Base-by-base conservation (phyloP, 2,113 vertebrate species). In the Pelvicachromis taeniatus region DNA sequence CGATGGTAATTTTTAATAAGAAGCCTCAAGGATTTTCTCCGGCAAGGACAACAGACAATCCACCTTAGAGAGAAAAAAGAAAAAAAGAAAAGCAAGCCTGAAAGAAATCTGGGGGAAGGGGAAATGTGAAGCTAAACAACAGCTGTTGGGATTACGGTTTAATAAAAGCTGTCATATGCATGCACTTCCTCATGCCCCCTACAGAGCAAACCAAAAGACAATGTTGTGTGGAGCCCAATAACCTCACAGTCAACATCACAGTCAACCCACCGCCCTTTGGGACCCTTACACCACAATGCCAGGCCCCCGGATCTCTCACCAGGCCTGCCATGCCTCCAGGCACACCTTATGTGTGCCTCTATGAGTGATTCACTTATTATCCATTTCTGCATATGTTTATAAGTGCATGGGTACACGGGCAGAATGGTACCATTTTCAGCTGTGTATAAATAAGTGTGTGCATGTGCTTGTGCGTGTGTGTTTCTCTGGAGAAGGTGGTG, bases 121-220 rank as follows among this genome's bases (percentile, higher is more conserved):
- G 4, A 55, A 84, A 65, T 50, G 35, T 55, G 81, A 19, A 54
- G 77, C 75, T 78, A 80, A 91, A 93, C 93, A 95, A 94, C 96
- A 96, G 96, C 95, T 96, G 96, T 93, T 92, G 87, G 90, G 93
- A 96, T 95, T 94, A 95, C 88, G 81, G 89, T 94, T 94, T 94
- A 95, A 95, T 95, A 94, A 92, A 91, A 95, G 83, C 85, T 40
- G 82, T 84, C 87, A 75, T 75, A 84, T 52, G 88, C 83, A 56
- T 86, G 80, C 93, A 89, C 91, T 91, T 87, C 85, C 38, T 89
- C 83, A 42, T 81, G 80, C 83, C 86, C 91, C 94, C 91, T 78
- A 56, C 93, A 78, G 90, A 89, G 93, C 55, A 70, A 87, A 91
- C 90, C 92, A 92, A 92, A 93, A 89, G 87, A 82, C 91, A 90